Base-by-base conservation (phyloP, 2,797 vertebrate genomes). In the Tapera naevia region DNA sequence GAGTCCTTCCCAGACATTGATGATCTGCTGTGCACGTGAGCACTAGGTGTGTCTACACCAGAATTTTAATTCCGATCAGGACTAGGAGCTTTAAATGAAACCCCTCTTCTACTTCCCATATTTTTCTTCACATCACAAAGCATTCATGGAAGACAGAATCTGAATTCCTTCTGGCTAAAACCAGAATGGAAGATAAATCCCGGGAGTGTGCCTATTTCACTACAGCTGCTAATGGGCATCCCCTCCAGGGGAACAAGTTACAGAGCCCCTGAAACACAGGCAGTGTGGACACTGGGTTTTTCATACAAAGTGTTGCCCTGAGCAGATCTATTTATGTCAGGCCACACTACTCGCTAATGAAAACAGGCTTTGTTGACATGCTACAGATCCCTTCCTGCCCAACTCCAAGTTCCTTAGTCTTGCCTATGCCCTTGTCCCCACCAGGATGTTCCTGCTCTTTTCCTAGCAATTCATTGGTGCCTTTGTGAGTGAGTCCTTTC, bases 311-410 rank as follows among this genome's bases (percentile, higher is more conserved):
- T n/a, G 16, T 41, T 89, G 67, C 12, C 16, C 28, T 80, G 15
- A 48, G 24, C 3, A 76, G 43, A 32, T 11, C 27, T 14, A 10
- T 50, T 45, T 76, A 32, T 17, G 5, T 43, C 19, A 5, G 37
- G 9, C 15, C 64, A 46, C 12, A 4, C 11, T 76, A 7, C 39
- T 48, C 82, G 9, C 12, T 39, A 11, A 17, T 45, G 24, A 8
- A 65, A 6, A 18, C 0, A 7, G 28, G 11, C 6, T 64, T 56
- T 37, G 17, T 27, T 3, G 1, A 4, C 3, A 3, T 2, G 2
- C 5, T 11, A 50, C 19, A 56, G 23, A 6, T 61, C 56, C 13
- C 11, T 88, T 86, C 28, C 28, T 8, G 53, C 5, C 2, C 17
- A 74, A 1, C 9, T 25, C 39, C 48, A 85, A 11, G 17, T 37